Base-by-base conservation (phyloP, 2,888 invertebrate species). In the Steinernema scapterisci region DNA sequence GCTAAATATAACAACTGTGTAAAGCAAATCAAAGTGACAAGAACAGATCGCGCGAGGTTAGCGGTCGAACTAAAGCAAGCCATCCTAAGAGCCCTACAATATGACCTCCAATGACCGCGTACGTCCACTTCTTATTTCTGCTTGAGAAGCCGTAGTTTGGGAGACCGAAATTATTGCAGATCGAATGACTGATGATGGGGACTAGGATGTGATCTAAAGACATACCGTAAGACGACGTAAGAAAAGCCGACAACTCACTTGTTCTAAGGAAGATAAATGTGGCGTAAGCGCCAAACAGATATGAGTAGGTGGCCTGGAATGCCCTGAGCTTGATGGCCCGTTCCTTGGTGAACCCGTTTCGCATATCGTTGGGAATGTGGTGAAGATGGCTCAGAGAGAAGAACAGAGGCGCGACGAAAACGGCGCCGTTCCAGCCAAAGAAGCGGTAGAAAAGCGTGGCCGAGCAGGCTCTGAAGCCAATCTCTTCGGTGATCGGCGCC, bases 291-390 rank as follows among this genome's bases (percentile, higher is more conserved):
- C 87, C 87, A 73, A 87, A 87, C 6, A 84, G 56, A 76, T 88
- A 88, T 7, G 87, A 85, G 78, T 87, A 87, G n/a, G 72, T 73
- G 43, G 82, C 82, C 83, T 87, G 87, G 75, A 88, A 84, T 0
- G 73, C 84, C 76, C 86, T 76, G 52, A 74, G 75, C 27, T 77
- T 19, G 54, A 86, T 70, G 0, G 84, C 80, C 38, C 75, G 56
- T 1, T 11, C 38, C 23, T 78, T 54, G 19, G 80, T 72, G 74
- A 76, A 56, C 45, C 86, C 85, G 27, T 79, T 75, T 27, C 81
- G 72, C 23, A 78, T 75, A 75, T 86, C 86, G 72, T 85, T 83
- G 19, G 74, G 73, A 16, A 87, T 75, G 71, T 87, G 86, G 77
- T 86, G 86, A 63, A 84, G 77, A 77, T 86, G 86, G 19, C 81